Conservation (phyloP, 2,113 vertebrate species). For the Girardinichthys multiradiatus region DNA sequence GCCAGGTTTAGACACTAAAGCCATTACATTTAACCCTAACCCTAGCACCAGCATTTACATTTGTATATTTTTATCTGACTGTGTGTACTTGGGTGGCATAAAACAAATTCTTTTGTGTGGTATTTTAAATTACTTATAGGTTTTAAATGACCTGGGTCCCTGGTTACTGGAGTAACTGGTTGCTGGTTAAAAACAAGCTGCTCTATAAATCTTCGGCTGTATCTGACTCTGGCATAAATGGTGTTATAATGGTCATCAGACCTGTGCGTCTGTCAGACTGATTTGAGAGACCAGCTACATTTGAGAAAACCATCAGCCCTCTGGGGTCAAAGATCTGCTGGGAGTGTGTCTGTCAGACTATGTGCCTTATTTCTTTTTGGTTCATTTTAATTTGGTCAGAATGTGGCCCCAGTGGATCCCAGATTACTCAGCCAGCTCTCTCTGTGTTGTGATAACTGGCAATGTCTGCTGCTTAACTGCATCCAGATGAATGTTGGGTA, state of each 20-base stretch:
- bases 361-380: constrained; percentile 26
- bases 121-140: constrained; percentile 48
- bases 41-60: not conserved
- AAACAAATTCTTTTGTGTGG: constrained; percentile 32
- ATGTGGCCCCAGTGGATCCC: constrained; percentile 38
- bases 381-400: constrained; percentile 69
- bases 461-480: constrained; percentile 69
- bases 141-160: constrained; percentile 49
- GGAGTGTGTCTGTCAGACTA: constrained; percentile 8
- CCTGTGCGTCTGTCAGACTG: constrained; percentile 5
- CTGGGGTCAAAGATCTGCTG: constrained; percentile 27
- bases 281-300: constrained; percentile 28
- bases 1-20: constrained; percentile 19
- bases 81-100: constrained; percentile 6
- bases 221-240: constrained; percentile 1
- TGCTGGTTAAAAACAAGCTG: constrained; percentile 68
- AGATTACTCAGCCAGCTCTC: constrained; percentile 62
- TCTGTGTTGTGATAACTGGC: constrained; percentile 75
- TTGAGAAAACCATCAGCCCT: constrained; percentile 34
- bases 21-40: constrained; percentile 9
- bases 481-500: constrained; percentile 74
- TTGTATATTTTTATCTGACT: not conserved
- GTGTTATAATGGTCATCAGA: constrained; percentile 20
- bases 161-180: constrained; percentile 54
- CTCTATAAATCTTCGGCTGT: constrained; percentile 53